These are phyloP conservation scores for Drosophila funebris DNA, from an alignment of 1,140 invertebrate species.

Conservation along the genomic window DNA sequence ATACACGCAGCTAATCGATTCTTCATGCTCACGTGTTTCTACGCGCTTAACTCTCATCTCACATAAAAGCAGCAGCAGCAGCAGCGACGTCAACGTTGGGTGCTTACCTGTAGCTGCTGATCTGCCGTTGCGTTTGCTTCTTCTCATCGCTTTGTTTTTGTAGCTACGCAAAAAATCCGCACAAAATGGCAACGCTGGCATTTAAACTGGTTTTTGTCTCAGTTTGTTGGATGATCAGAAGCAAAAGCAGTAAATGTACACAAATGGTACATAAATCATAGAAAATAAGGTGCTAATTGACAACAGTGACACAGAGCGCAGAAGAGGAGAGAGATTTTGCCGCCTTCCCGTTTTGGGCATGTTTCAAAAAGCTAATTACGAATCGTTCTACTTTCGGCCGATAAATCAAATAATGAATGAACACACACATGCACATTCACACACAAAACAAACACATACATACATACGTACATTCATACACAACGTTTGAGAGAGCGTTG, in stretches of 20 bases:
- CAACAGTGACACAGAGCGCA: not conserved
- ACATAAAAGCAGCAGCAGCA: not conserved
- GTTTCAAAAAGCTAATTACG: slow-evolving; percentile 44
- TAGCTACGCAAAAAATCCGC: slow-evolving; percentile 58
- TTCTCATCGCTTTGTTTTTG: slow-evolving; percentile 19
- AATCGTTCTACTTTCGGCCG: slow-evolving; percentile 44
- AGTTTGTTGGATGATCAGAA: slow-evolving; percentile 37
- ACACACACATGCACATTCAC: slow-evolving; percentile 20
- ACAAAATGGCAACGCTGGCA: slow-evolving; percentile 70
- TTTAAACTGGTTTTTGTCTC: slow-evolving; percentile 52
- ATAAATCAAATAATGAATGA: slow-evolving; percentile 77
- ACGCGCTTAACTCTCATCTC: slow-evolving; percentile 36
- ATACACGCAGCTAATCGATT: not conserved
- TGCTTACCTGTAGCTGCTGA: slow-evolving; percentile 48
- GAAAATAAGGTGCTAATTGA: slow-evolving; percentile 68
- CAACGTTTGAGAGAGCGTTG: slow-evolving; percentile 14
- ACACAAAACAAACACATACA: not conserved
- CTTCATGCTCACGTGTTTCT: slow-evolving; percentile 25
- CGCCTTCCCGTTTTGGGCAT: slow-evolving; percentile 43
- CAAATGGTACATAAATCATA: slow-evolving; percentile 43
- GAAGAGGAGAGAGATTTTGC: not conserved
- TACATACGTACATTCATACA: not conserved
- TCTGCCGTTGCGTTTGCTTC: slow-evolving; percentile 2
- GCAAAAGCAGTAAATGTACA: slow-evolving; percentile 15
- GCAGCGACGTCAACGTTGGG: slow-evolving; percentile 31